A percentile compares a stretch with the other conserved stretches of the same genome.
Evolutionary conservation across 2,888 invertebrate genomes (phyloP).

Genomic region (Phytoseiulus persimilis): DNA sequence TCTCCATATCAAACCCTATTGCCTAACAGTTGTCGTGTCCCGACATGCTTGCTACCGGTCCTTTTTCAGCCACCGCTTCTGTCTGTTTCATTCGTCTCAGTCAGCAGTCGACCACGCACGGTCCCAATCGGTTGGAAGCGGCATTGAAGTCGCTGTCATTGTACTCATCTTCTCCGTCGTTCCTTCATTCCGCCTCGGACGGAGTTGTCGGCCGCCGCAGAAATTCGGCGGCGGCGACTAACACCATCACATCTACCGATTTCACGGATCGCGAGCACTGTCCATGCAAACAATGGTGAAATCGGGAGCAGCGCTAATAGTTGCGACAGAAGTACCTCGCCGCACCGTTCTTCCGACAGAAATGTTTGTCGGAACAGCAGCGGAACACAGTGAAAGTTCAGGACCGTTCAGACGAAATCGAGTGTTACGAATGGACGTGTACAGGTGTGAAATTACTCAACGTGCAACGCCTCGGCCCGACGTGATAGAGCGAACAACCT

Average conservation of each 20-base stretch:
- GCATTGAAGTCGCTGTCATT: background rate
- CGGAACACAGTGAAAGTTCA: background rate
- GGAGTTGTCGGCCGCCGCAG: background rate
- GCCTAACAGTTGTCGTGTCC: background rate
- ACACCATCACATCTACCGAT: background rate
- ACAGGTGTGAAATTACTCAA: background rate
- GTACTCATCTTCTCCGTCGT: background rate
- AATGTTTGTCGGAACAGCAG: background rate
- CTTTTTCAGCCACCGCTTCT: background rate
- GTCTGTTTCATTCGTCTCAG: background rate
- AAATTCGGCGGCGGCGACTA: background rate
- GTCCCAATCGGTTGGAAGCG: background rate
- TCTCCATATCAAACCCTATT: background rate
- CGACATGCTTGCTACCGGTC: background rate
- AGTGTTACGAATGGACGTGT: background rate
- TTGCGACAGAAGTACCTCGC: background rate
- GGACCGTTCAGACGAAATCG: background rate
- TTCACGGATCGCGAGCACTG: background rate
- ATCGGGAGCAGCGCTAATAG: background rate
- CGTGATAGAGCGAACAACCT: background rate
- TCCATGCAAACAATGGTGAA: background rate
- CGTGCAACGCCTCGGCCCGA: background rate
- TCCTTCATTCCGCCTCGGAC: background rate
- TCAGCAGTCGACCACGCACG: background rate
- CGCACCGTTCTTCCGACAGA: background rate